Conservation (phyloP, 2,113 vertebrate genomes). For the Zonotrichia leucophrys region DNA sequence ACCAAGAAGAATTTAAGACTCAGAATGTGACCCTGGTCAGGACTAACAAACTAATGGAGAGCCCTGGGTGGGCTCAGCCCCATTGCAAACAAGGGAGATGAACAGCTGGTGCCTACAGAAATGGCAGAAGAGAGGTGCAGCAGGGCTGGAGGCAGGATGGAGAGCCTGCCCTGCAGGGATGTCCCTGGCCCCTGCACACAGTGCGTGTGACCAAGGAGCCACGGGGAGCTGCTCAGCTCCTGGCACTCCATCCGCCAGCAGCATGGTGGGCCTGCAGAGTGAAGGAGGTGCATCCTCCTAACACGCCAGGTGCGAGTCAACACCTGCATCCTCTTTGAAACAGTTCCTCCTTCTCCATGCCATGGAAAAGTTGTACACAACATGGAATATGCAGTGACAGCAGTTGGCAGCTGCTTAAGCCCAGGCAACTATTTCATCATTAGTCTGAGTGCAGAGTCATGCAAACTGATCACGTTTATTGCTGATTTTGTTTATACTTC, state of each 20-base stretch:
- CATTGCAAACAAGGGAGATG: rapidly evolving
- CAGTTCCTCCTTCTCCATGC: not conserved
- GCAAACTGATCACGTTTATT: slow-evolving; percentile 49
- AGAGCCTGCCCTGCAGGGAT: not conserved
- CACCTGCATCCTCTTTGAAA: slow-evolving; percentile 48
- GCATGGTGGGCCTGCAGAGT: not conserved
- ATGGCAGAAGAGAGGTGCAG: not conserved
- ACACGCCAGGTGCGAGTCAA: not conserved
- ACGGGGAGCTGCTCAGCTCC: not conserved
- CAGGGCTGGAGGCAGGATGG: not conserved
- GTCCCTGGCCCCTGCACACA: not conserved
- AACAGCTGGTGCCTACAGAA: not conserved
- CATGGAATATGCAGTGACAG: slow-evolving; percentile 4
- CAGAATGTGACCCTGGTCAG: not conserved
- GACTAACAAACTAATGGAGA: not conserved
- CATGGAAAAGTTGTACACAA: not conserved
- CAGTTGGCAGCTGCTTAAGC: slow-evolving; percentile 31
- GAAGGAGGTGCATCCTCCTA: not conserved
- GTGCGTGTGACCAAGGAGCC: rapidly evolving
- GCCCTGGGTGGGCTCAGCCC: not conserved
- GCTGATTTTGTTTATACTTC: slow-evolving; percentile 67
- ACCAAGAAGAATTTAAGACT: not conserved
- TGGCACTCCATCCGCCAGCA: not conserved
- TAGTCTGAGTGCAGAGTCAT: slow-evolving; percentile 45
- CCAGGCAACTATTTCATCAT: slow-evolving; percentile 37